Base-by-base conservation (phyloP, 2,888 invertebrate species). In the Atrina japonica region DNA sequence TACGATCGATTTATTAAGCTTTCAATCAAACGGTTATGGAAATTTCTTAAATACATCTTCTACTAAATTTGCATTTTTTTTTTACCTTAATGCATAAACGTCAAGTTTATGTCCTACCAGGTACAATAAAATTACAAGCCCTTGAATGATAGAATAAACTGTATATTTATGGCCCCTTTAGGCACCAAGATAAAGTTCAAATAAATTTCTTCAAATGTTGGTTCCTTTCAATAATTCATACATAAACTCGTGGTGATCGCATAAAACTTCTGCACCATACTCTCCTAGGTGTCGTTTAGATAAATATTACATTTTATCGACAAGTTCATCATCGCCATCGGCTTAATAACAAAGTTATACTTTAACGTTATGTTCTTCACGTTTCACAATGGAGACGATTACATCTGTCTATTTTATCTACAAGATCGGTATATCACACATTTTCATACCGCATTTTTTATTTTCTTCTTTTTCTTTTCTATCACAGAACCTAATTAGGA, bases 281-380 rank as follows among this genome's bases (percentile, higher is more conserved):
- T 66, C 66, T 58, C 66, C 14, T 18, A 30, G 49, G 35, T 66
- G 66, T 49, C 58, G 58, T 66, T 58, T 56, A 66, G 56, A 66
- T 66, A 56, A 66, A 66, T 66, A 66, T 66, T 58, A 58, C 66
- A 66, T 66, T 66, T 58, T 45, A 66, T 56, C 56, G 66, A 55
- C 41, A 49, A 49, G 49, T 66, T 66, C 58, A 66, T 49, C 56
- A 55, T 40, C 5, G 61, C 29, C 35, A 7, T 35, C 35, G 35
- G 35, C 35, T 35, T 5, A 7, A 35, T 11, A 35, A 35, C 35
- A 35, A 35, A 11, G 35, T 11, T 11, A 35, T 35, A 35, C 11
- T 35, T 5, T 35, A 35, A n/a, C n/a, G n/a, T n/a, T n/a, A n/a
- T n/a, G n/a, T n/a, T n/a, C n/a, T n/a, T n/a, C n/a, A n/a, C n/a